Evolutionary conservation across 2,113 vertebrate species (phyloP), one percentile per base, ranked within the genome.

Genomic region (Tyto alba): DNA sequence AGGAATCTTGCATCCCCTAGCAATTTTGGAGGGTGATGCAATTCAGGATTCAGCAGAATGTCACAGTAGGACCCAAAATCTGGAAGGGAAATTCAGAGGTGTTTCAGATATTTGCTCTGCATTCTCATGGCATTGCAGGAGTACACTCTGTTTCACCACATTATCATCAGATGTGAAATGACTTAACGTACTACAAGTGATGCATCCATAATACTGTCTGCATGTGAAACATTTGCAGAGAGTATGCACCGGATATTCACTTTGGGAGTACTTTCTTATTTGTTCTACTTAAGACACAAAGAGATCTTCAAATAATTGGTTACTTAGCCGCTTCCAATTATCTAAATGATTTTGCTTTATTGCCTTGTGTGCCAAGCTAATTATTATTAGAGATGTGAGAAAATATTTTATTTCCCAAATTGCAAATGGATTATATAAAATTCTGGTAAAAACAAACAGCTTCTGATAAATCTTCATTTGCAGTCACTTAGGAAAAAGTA

Each of bases 321-420:
- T 96, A 80, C 85, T 94, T 66, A 90, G 78, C 77, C 0, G 1
- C 47, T 95, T 96, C 82, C 89, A 96, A 83, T 96, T 92, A 94
- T 81, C 76, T 88, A 94, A 95, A 96, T 92, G 50, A 75, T 96
- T 93, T 95, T 95, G 18, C 55, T 95, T 97, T 97, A 95, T 95
- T 94, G 71, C 73, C 73, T 84, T 86, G 50, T 94, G 53, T 89
- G 88, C 59, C 82, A 88, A 87, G 41, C 5, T 95, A 92, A 95
- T 97, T 95, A 90, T 96, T 96, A 96, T 93, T 94, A 89, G 82
- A 78, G 79, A 91, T 91, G 52, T 69, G 59, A 95, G 85, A 97
- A 97, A 94, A 87, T 94, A 90, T 89, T 91, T 92, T 95, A 86
- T 93, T 96, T 95, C 47, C 71, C 82, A 89, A 93, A 83, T 69